A percentile compares a stretch with the other conserved stretches of the same genome.
phyloP scores from a whole-genome alignment of 2,888 invertebrate genomes.

The Sarcophaga rosellei region DNA sequence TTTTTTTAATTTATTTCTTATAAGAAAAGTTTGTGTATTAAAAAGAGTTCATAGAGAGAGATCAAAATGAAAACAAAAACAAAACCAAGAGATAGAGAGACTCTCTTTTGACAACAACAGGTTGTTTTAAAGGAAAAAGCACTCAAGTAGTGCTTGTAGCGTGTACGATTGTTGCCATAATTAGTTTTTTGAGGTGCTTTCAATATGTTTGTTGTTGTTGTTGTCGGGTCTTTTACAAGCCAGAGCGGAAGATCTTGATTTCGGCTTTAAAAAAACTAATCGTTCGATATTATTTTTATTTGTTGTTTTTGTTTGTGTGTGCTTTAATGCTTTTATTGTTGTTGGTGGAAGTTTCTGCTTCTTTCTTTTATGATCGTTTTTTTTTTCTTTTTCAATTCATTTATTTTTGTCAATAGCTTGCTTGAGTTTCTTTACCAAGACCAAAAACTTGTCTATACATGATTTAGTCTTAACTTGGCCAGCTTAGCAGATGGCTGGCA shows the following conservation, averaged over 20 bases:
- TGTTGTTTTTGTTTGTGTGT: background rate
- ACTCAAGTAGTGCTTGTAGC: conserved; percentile 25
- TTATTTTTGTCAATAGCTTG: conserved; percentile 34
- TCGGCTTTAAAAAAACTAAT: conserved; percentile 28
- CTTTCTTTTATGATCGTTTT: conserved; percentile 9
- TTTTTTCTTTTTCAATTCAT: conserved; percentile 33
- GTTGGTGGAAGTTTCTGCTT: conserved; percentile 28
- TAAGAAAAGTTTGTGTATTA: too few species aligned
- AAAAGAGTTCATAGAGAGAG: too few species aligned
- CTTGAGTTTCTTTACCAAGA: conserved; percentile 63
- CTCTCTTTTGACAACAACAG: background rate
- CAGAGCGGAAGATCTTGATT: conserved; percentile 51
- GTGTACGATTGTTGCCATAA: conserved; percentile 43
- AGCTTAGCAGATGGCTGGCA: conserved; percentile 64
- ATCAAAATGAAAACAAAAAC: background rate
- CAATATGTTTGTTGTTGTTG: background rate
- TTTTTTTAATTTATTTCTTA: too few species aligned
- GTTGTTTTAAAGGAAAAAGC: conserved; percentile 32
- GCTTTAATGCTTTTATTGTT: background rate
- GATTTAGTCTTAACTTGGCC: conserved; percentile 66
- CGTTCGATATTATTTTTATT: conserved; percentile 38
- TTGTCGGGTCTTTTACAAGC: background rate
- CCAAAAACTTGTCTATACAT: conserved; percentile 38
- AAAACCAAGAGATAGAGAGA: background rate
- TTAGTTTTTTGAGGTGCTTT: conserved; percentile 8